Conservation (phyloP, 1,140 invertebrate genomes). For the Bombus sibiricus region DNA sequence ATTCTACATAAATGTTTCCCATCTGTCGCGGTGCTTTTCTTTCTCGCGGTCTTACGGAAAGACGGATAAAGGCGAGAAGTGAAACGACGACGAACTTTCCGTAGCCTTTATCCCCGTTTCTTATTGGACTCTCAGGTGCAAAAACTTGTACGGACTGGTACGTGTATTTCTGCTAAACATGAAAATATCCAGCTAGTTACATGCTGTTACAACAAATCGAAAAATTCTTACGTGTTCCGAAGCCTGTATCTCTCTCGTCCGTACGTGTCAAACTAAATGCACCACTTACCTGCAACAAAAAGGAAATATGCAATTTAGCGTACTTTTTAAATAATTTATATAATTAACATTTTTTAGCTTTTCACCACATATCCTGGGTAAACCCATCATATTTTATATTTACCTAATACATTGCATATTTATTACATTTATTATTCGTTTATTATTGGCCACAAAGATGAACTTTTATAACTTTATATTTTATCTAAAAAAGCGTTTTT, state of each 20-base stretch:
- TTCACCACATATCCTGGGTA: background rate
- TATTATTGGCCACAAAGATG: too few species aligned
- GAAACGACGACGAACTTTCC: conserved; percentile 23
- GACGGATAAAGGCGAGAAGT: conserved; percentile 19
- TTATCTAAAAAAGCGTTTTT: too few species aligned
- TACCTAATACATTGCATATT: too few species aligned
- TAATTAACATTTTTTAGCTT: background rate
- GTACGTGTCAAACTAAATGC: background rate
- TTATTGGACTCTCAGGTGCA: background rate
- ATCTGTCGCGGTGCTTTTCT: conserved; percentile 4
- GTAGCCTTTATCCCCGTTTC: background rate
- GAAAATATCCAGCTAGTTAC: background rate
- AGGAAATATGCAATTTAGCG: background rate
- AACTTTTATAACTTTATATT: too few species aligned
- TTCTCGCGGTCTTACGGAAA: background rate
- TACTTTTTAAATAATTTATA: background rate
- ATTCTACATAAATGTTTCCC: conserved; percentile 15
- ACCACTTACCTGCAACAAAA: conserved; percentile 36
- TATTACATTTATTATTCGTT: too few species aligned
- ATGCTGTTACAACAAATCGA: background rate
- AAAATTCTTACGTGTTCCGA: conserved; percentile 20
- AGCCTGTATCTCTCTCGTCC: background rate
- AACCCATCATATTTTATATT: too few species aligned
- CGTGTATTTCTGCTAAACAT: background rate
- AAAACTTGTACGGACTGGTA: conserved; percentile 1